Evolutionary conservation across 2,113 vertebrate species (phyloP), one percentile per base, ranked within the genome.

Genomic region (Donacobius atricapilla): DNA sequence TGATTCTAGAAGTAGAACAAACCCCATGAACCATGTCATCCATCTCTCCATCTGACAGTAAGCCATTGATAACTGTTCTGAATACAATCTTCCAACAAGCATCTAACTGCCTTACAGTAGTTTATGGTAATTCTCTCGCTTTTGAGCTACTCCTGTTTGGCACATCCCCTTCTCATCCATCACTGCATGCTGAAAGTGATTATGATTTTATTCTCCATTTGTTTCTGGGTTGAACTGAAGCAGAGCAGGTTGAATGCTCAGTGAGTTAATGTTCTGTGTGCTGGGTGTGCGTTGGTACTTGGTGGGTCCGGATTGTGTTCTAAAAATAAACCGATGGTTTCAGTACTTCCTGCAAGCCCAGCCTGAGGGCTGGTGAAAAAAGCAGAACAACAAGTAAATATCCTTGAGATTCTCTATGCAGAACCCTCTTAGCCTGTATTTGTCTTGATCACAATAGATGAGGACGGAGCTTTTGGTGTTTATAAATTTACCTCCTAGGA

Each of bases 131-230:
- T 96, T 93, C 68, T 35, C 63, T 80, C 0, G 0, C 86, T 77
- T 93, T 90, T 83, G 68, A 86, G 63, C 79, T 69, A 0, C 54
- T 45, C 35, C 58, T 86, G 45, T 66, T 91, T 89, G 90, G 72
- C 72, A 71, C 72, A 51, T 88, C 47, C 11, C 47, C 60, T 90
- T 75, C 90, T 78, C 79, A 95, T 92, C 83, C 68, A 78, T 95
- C 92, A 93, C 3, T 68, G 39, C 47, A 58, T 70, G 63, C 85
- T 83, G 56, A 31, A 93, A 81, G 54, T 66, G 75, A 77, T 90
- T 54, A 81, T 58, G 58, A 42, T 88, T 97, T 94, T 90, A 51
- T 92, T 94, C 92, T 88, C 9, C 2, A 27, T 93, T 92, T 94
- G 68, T 83, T 96, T 81, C 90, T 81, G 64, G n/a, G 35, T 44